These are phyloP conservation scores for Cepphus grylle DNA, from an alignment of 2,113 vertebrate genomes.

Conservation along the genomic window DNA sequence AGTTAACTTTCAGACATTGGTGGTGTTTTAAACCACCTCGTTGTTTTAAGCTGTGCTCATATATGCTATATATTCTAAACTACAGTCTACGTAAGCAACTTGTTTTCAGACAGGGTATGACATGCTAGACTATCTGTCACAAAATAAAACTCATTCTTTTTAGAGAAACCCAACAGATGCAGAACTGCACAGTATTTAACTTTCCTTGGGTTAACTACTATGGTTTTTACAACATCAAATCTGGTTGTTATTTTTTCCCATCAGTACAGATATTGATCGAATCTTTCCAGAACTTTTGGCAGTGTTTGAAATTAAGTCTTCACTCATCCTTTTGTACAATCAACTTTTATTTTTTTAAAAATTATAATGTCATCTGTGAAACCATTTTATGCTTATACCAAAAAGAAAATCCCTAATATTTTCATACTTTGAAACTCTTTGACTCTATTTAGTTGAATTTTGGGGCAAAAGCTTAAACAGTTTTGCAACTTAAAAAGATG, in stretches of 20 bases:
- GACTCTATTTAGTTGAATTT: not conserved
- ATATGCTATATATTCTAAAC: not conserved
- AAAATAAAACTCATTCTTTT: not conserved
- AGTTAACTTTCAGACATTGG: not conserved
- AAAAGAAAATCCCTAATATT: not conserved
- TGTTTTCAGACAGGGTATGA: not conserved
- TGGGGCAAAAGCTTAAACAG: not conserved
- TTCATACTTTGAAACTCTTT: not conserved
- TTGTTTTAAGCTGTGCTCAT: not conserved
- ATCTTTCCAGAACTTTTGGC: not conserved
- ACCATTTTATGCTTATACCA: not conserved
- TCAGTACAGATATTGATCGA: not conserved
- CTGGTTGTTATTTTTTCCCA: not conserved
- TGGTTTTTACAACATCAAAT: not conserved
- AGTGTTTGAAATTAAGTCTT: not conserved
- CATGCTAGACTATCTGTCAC: not conserved
- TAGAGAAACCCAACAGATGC: not conserved
- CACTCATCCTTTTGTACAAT: not conserved
- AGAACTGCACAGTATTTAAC: not conserved
- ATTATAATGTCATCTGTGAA: not conserved
- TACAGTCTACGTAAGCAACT: accelerated
- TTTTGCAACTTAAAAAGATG: not conserved
- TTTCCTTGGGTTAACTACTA: not conserved
- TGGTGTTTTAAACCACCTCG: not conserved
- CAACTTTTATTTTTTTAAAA: not conserved